These are phyloP conservation scores for Drosophila setosimentum DNA, from an alignment of 2,888 invertebrate genomes.

Conservation along the genomic window DNA sequence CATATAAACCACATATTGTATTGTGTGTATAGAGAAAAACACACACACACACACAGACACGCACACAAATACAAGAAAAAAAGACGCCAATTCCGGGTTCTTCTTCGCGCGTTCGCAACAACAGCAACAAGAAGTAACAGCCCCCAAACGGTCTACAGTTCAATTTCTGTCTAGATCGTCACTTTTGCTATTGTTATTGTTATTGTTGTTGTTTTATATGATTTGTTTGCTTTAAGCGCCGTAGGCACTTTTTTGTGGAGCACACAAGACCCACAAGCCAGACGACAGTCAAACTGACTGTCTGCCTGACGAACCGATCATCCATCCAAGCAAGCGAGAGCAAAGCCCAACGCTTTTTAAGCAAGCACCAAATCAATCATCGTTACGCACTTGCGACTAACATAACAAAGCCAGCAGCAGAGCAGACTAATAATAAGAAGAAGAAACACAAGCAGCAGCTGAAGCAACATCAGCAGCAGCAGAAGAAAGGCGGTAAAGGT, in stretches of 20 bases:
- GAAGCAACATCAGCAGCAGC: not conserved
- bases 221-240: constrained; percentile 47
- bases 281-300: not conserved
- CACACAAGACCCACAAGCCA: constrained; percentile 21
- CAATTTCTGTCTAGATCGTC: constrained; percentile 78
- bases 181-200: constrained; percentile 47
- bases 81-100: constrained; percentile 77
- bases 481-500: constrained; percentile 26
- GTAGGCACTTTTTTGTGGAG: constrained; percentile 75
- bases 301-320: constrained; percentile 19
- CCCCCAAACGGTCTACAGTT: constrained; percentile 56
- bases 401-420: constrained; percentile 2
- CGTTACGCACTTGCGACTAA: constrained; percentile 62
- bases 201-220: constrained; percentile 25
- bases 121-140: constrained; percentile 32
- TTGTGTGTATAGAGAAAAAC: constrained; percentile 4
- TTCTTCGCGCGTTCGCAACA: constrained; percentile 68
- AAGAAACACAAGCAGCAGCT: not conserved
- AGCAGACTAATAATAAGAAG: not conserved
- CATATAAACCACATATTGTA: constrained; percentile 40
- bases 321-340: constrained; percentile 25
- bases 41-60: constrained; percentile 1
- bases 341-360: constrained; percentile 33
- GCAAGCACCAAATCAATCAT: constrained; percentile 76
- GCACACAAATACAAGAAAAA: constrained; percentile 22